Percentiles rank a stretch among this genome's conserved stretches.
These are phyloP conservation scores for Pterois miles DNA, from an alignment of 2,797 vertebrate species.

Conservation along the genomic window DNA sequence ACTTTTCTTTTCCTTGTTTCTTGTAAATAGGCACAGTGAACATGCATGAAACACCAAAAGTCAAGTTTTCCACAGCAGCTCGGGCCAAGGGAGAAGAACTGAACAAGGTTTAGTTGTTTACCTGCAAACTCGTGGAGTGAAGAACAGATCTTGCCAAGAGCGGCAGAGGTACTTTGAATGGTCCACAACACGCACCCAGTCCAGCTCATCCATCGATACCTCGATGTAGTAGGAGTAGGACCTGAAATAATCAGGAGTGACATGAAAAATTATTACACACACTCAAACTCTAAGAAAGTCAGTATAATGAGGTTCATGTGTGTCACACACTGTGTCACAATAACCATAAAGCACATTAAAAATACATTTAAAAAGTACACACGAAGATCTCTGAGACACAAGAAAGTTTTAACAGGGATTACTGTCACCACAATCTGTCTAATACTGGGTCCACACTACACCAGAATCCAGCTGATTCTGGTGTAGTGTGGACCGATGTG, in stretches of 20 bases:
- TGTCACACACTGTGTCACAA: too few species aligned
- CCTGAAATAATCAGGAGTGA: conserved; percentile 63
- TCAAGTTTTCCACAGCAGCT: background rate
- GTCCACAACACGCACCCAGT: conserved; percentile 97
- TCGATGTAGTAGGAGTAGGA: conserved; percentile 99
- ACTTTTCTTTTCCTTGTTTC: too few species aligned
- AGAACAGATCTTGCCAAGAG: conserved; percentile 97
- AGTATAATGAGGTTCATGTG: background rate
- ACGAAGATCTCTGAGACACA: too few species aligned
- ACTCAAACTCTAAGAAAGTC: background rate
- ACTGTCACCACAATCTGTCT: background rate
- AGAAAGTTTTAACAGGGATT: background rate
- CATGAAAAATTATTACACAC: background rate
- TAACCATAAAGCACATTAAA: background rate
- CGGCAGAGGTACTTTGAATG: conserved; percentile 95
- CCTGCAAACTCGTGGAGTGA: conserved; percentile 95
- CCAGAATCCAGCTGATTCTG: too few species aligned
- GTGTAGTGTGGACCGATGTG: too few species aligned
- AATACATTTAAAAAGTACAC: too few species aligned
- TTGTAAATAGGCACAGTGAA: too few species aligned
- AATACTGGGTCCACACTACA: too few species aligned
- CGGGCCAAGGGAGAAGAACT: background rate
- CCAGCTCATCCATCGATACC: conserved; percentile 98
- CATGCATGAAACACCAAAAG: too few species aligned
- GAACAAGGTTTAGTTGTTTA: conserved; percentile 45